Conservation (phyloP, 2,113 vertebrate species). For the Ariopsis seemanni region DNA sequence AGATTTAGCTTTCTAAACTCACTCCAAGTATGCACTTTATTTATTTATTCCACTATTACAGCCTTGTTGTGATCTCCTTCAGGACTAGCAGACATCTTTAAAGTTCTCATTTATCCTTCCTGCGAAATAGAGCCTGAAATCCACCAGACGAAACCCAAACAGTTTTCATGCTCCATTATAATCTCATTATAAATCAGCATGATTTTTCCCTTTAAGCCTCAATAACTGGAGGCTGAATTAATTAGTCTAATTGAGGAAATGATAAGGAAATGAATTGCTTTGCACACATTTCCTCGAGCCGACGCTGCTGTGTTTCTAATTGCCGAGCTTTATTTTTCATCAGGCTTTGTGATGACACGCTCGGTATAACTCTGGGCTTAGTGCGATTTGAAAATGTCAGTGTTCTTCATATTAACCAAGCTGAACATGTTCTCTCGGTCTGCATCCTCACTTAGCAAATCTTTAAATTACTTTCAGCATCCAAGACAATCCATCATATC, state of each 20-base stretch:
- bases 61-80: not conserved
- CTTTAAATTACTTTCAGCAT: constrained; percentile 58
- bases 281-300: not conserved
- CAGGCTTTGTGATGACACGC: constrained; percentile 11
- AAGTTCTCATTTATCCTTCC: not conserved
- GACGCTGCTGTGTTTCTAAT: constrained; percentile 14
- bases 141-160: constrained; percentile 11
- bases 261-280: constrained; percentile 34
- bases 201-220: not conserved
- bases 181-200: constrained; percentile 18
- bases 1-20: not conserved
- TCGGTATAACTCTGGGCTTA: constrained; percentile 35
- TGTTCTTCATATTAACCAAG: constrained; percentile 29
- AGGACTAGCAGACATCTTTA: not conserved
- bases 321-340: constrained; percentile 20
- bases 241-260: constrained; percentile 28
- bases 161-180: constrained; percentile 24
- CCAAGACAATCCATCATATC: constrained; percentile 42
- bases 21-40: not conserved
- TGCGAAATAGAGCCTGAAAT: constrained; percentile 1
- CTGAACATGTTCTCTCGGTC: constrained; percentile 27
- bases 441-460: constrained; percentile 41
- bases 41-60: not conserved
- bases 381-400: constrained; percentile 31
- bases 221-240: constrained; percentile 23